These are phyloP conservation scores for Pollachius pollachius DNA, from an alignment of 2,113 vertebrate genomes.

Conservation along the genomic window DNA sequence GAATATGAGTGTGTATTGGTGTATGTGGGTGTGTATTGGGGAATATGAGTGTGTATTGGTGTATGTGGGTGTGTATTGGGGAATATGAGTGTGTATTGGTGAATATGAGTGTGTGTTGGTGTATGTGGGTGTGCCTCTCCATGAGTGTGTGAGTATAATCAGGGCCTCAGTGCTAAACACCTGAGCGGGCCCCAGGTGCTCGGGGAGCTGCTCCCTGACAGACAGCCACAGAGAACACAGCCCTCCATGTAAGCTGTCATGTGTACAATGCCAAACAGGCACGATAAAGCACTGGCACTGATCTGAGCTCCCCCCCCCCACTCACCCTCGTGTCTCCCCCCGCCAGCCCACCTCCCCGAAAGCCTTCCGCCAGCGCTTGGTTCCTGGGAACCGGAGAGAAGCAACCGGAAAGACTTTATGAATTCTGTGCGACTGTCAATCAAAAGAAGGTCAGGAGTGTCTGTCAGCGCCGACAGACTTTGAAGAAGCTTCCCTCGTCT, in stretches of 20 bases:
- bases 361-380: too few species aligned
- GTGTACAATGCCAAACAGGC: constrained; percentile 39
- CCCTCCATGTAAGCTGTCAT: constrained; percentile 47
- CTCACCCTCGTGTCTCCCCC: constrained; percentile 24
- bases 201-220: constrained; percentile 37
- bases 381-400: too few species aligned
- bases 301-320: constrained; percentile 28
- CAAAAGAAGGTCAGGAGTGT: too few species aligned
- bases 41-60: not conserved
- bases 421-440: too few species aligned
- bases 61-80: not conserved
- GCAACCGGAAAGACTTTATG: too few species aligned
- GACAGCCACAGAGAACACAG: constrained; percentile 48
- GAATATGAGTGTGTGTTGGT: not conserved
- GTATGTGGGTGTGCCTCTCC: not conserved
- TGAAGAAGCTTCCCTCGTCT: too few species aligned
- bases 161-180: constrained; percentile 38
- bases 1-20: not conserved
- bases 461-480: too few species aligned
- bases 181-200: too few species aligned
- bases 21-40: too few species aligned
- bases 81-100: not conserved
- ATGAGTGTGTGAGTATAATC: constrained; percentile 2
- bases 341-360: constrained; percentile 6
- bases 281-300: constrained; percentile 34